A percentile compares a stretch with the other conserved stretches of the same genome.
These are phyloP conservation scores for Channallabes apus DNA, from an alignment of 2,797 vertebrate genomes.

Conservation along the genomic window DNA sequence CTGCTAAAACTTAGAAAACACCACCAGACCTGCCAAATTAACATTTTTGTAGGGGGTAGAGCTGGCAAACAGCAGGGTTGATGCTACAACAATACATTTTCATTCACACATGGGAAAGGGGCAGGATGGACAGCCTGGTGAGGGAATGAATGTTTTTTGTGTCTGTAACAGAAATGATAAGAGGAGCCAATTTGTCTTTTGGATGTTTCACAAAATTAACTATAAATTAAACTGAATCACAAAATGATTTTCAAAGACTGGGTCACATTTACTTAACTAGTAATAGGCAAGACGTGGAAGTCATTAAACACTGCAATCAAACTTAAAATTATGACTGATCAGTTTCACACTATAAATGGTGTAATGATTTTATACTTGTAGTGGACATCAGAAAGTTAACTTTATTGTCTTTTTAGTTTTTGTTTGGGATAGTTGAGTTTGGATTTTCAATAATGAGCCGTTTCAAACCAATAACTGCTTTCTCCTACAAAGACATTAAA, in stretches of 20 bases:
- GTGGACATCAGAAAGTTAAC: constrained; percentile 75
- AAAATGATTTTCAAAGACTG: too few species aligned
- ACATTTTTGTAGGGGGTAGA: neutral
- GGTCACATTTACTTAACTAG: neutral
- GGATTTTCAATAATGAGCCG: neutral
- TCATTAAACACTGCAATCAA: neutral
- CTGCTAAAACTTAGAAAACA: neutral
- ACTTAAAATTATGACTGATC: too few species aligned
- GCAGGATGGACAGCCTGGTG: too few species aligned
- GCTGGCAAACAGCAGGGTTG: neutral
- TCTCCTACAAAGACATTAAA: neutral
- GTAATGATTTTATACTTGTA: neutral
- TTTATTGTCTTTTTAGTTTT: constrained; percentile 63
- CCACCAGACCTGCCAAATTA: constrained; percentile 15
- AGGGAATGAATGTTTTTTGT: neutral
- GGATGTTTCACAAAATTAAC: neutral
- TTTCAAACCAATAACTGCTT: neutral
- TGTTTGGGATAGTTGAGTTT: neutral
- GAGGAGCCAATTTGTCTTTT: neutral
- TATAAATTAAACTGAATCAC: neutral
- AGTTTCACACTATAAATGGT: neutral
- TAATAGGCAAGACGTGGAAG: neutral
- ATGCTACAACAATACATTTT: neutral
- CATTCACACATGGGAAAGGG: neutral
- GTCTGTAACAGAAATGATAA: neutral